Base-by-base conservation (phyloP, 23 tunicate genomes). In the Trididemnum nubilum region DNA sequence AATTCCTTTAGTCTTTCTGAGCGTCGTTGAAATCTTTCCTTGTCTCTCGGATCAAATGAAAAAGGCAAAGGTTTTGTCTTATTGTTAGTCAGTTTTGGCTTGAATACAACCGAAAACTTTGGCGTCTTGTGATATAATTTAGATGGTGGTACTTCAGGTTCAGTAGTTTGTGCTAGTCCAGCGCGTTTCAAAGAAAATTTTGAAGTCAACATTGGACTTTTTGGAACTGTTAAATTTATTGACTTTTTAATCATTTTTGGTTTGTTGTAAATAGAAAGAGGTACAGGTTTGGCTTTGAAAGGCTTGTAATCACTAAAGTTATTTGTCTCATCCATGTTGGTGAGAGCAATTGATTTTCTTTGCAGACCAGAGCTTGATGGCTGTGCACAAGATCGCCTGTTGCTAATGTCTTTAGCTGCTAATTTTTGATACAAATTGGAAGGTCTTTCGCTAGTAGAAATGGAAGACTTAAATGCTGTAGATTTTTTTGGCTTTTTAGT, bases 201-300 rank as follows among this genome's bases (percentile, higher is more conserved):
- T 27, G 80, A 49, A 23, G 90, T 72, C 54, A 85, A 85, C 1
- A 81, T 81, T 2, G 90, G 90, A 35, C 90, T 85, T 25, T 33
- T 35, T 0, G 90, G 90, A 33, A 85, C 72, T 2, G 90, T 85
- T 22, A 67, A 15, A 34, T 78, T 33, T 2, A 40, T 2, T 9
- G 81, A 24, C 35, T 79, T 69, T 61, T 85, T 79, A 23, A 61
- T 69, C 49, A 71, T 33, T 24, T 23, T 69, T 38, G 76, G 65
- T 71, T 82, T 70, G 15, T 70, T 71, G 32, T 64, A 57, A 25
- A 82, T 21, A 1, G 78, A 30, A 32, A 35, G 30, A 9, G 86
- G 86, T 2, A 82, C 78, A 51, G 86, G 78, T 49, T 71, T 78
- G 23, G 86, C 86, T 71, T 82, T 82, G 32, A 82, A 61, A 61